phyloP scores from a whole-genome alignment of 2,113 vertebrate genomes.

The Chaenogobius annularis region DNA sequence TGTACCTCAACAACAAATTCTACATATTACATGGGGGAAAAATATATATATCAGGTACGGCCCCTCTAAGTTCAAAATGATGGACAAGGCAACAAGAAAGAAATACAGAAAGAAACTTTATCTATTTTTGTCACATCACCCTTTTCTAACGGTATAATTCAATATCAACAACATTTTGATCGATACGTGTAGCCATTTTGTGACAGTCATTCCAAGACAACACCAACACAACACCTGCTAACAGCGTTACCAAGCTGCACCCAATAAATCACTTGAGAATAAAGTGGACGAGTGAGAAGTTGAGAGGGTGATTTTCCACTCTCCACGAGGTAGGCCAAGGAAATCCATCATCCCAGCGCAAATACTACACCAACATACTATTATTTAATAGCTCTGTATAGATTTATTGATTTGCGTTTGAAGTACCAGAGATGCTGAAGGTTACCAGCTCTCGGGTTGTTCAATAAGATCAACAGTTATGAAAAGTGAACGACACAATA shows the following conservation, averaged over 20 bases:
- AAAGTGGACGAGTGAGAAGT: background rate
- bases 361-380: background rate
- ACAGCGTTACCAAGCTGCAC: constrained; percentile 3
- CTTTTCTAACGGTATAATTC: background rate
- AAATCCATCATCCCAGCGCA: constrained; percentile 15
- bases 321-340: background rate
- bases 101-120: background rate
- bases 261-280: constrained; percentile 5
- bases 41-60: no score
- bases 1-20: no score
- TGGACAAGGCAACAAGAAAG: background rate
- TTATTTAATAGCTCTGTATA: constrained; percentile 6
- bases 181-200: constrained; percentile 1
- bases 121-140: background rate
- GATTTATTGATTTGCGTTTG: background rate
- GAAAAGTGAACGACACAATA: background rate
- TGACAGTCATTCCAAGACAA: constrained; percentile 6
- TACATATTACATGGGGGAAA: no score
- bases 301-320: constrained; percentile 5
- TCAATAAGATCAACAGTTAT: constrained; percentile 12
- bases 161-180: background rate
- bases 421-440: background rate
- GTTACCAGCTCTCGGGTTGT: background rate
- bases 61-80: no score
- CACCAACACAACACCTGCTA: constrained; percentile 7